phyloP scores from a whole-genome alignment of 2,797 vertebrate species.

The Coilia nasus region DNA sequence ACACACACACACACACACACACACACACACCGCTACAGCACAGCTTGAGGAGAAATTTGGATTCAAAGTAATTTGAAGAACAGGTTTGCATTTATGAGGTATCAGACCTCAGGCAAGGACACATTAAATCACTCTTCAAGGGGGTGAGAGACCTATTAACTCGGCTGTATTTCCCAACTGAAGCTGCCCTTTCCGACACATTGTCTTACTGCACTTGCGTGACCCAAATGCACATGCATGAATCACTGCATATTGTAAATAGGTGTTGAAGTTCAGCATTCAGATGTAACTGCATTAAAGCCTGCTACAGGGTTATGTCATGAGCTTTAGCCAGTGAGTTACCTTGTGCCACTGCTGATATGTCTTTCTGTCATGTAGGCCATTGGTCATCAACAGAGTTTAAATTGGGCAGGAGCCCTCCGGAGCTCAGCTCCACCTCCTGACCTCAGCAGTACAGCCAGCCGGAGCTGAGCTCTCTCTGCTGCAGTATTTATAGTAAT shows the following conservation, averaged over 20 bases:
- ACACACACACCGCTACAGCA: too few species aligned
- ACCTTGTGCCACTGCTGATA: neutral
- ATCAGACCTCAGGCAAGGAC: neutral
- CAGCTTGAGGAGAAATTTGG: neutral
- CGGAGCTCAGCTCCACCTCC: too few species aligned
- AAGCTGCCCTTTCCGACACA: neutral
- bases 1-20: too few species aligned
- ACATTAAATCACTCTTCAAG: neutral
- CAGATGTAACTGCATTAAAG: neutral
- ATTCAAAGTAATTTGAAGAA: too few species aligned
- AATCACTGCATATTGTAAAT: neutral
- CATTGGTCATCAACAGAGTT: too few species aligned
- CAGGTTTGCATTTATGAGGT: neutral
- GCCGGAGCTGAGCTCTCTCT: too few species aligned
- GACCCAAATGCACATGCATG: neutral
- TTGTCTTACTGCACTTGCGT: neutral
- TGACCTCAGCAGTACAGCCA: too few species aligned
- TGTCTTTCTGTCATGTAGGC: neutral
- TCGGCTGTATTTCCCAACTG: neutral
- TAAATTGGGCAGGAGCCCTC: too few species aligned
- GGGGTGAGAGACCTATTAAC: neutral
- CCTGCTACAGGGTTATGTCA: neutral
- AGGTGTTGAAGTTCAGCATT: neutral
- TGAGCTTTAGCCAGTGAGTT: neutral
- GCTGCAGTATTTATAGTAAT: too few species aligned